phyloP scores from a whole-genome alignment of 1,140 invertebrate species.

The Drosophila nikananu region DNA sequence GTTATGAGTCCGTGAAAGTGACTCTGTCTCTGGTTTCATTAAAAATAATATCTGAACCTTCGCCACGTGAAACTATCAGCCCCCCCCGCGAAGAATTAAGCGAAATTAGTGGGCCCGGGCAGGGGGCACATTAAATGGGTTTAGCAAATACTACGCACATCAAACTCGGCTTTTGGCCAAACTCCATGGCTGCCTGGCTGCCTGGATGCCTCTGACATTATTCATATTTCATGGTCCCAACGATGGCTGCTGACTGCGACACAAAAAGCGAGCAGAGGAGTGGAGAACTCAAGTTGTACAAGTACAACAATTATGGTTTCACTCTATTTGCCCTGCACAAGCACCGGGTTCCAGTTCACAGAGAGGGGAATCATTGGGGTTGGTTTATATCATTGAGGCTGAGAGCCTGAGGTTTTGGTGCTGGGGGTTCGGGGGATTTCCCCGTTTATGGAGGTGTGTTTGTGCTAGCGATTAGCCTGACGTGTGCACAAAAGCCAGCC shows the following conservation, averaged over 20 bases:
- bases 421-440: constrained; percentile 4
- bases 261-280: constrained; percentile 56
- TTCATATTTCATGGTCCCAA: constrained; percentile 77
- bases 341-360: neutral
- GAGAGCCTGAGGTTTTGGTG: neutral
- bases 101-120: constrained; percentile 61
- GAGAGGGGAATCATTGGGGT: constrained; percentile 5
- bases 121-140: constrained; percentile 62
- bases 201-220: constrained; percentile 52
- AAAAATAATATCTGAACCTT: constrained; percentile 65
- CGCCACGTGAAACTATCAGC: constrained; percentile 58
- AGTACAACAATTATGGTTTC: constrained; percentile 82
- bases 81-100: constrained; percentile 65
- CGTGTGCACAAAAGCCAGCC: constrained; percentile 55
- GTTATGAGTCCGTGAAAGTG: constrained; percentile 56
- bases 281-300: constrained; percentile 63
- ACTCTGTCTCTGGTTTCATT: constrained; percentile 62
- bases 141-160: constrained; percentile 76
- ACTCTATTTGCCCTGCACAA: constrained; percentile 64
- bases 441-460: constrained; percentile 43
- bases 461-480: constrained; percentile 63
- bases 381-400: constrained; percentile 3
- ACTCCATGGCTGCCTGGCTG: constrained; percentile 11
- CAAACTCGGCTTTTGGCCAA: constrained; percentile 38
- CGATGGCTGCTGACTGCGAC: constrained; percentile 56